Evolutionary conservation across 2,888 invertebrate genomes (phyloP).

Genomic region (Saturnia pavonia): DNA sequence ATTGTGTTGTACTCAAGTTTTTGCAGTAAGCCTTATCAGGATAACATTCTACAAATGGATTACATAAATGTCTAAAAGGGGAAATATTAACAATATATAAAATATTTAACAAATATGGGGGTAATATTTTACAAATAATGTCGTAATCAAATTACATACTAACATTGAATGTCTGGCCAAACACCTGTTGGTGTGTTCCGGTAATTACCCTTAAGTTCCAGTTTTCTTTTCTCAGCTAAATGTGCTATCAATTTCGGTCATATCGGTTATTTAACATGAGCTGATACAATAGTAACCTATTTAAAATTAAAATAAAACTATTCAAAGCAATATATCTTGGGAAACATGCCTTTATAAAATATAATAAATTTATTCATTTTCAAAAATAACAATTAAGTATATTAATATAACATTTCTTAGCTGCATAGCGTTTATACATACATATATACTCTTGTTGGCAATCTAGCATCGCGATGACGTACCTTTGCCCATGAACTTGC

Average conservation of each 20-base stretch:
- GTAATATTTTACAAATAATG: neutral
- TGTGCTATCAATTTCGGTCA: neutral
- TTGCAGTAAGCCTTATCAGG: neutral
- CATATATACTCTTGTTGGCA: constrained; percentile 31
- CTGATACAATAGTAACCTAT: neutral
- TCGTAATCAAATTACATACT: neutral
- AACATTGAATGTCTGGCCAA: too few relatives aligned
- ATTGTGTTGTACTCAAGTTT: neutral
- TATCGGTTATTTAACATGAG: neutral
- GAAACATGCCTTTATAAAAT: neutral
- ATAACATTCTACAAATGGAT: neutral
- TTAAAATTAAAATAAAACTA: neutral
- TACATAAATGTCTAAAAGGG: neutral
- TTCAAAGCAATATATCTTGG: neutral
- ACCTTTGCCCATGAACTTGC: constrained; percentile 49
- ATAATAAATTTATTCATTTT: neutral
- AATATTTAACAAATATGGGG: too few relatives aligned
- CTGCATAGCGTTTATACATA: neutral
- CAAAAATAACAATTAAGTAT: neutral
- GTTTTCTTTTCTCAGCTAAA: neutral
- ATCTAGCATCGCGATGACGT: constrained; percentile 50
- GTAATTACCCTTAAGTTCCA: too few relatives aligned
- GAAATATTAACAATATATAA: too few relatives aligned
- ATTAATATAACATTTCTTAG: neutral
- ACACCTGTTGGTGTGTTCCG: neutral